Evolutionary conservation across 1,140 invertebrate species (phyloP).

Genomic region (Drosophila lacteicornis): DNA sequence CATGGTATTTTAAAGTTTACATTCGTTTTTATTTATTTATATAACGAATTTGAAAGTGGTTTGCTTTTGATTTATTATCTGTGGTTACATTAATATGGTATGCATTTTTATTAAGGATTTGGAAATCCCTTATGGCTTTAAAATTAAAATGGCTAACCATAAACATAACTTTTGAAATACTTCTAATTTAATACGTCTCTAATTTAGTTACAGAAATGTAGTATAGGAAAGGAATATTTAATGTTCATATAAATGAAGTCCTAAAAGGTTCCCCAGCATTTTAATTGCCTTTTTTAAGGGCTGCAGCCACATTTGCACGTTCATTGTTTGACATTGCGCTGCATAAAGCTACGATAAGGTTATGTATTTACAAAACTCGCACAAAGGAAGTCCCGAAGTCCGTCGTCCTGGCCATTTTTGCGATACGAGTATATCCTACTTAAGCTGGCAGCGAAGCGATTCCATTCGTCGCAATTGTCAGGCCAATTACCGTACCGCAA

Average conservation of each 20-base stretch:
- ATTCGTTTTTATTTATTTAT: neutral
- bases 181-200: too few species aligned
- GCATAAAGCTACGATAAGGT: conserved; percentile 23
- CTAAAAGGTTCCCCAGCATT: neutral
- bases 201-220: neutral
- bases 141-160: neutral
- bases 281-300: conserved; percentile 19
- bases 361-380: conserved; percentile 22
- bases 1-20: neutral
- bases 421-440: conserved; percentile 60
- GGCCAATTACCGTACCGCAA: conserved; percentile 76
- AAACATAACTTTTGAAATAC: too few species aligned
- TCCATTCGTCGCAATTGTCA: conserved; percentile 75
- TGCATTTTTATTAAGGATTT: neutral
- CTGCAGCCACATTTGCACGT: conserved; percentile 19
- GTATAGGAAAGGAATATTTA: neutral
- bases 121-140: neutral
- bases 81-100: neutral
- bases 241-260: too few species aligned
- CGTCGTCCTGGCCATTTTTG: conserved; percentile 23
- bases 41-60: neutral
- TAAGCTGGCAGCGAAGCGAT: conserved; percentile 71
- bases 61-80: neutral
- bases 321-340: conserved; percentile 32
- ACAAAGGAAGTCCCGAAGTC: conserved; percentile 24